These are phyloP conservation scores for Antechinus stuartii DNA, from an alignment of 2,113 vertebrate genomes.

Conservation along the genomic window DNA sequence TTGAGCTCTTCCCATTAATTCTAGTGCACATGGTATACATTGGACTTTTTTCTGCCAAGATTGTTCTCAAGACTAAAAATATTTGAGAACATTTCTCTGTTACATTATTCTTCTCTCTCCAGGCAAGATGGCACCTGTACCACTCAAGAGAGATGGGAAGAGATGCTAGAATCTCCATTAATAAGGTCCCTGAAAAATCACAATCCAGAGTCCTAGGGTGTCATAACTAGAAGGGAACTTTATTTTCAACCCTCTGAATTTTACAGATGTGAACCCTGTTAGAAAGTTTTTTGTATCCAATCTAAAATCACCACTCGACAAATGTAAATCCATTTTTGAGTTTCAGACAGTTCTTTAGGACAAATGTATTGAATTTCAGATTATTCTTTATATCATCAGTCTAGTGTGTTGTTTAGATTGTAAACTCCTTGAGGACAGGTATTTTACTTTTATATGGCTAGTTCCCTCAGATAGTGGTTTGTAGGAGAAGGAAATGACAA, in stretches of 20 bases:
- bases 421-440: neutral
- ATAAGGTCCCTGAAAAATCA: neutral
- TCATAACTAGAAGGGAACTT: neutral
- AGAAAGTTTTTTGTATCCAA: neutral
- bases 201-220: neutral
- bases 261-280: neutral
- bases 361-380: neutral
- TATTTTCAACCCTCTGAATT: neutral
- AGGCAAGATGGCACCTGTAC: neutral
- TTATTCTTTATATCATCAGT: neutral
- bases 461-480: neutral
- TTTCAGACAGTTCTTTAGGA: neutral
- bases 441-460: neutral
- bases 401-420: neutral
- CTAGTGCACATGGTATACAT: neutral
- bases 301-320: neutral
- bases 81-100: neutral
- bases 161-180: neutral
- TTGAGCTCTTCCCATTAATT: neutral
- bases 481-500: neutral
- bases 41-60: neutral
- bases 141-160: neutral
- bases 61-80: neutral
- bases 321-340: neutral
- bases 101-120: neutral